These are phyloP conservation scores for Euwallacea fornicatus DNA, from an alignment of 1,140 invertebrate species.

Conservation along the genomic window DNA sequence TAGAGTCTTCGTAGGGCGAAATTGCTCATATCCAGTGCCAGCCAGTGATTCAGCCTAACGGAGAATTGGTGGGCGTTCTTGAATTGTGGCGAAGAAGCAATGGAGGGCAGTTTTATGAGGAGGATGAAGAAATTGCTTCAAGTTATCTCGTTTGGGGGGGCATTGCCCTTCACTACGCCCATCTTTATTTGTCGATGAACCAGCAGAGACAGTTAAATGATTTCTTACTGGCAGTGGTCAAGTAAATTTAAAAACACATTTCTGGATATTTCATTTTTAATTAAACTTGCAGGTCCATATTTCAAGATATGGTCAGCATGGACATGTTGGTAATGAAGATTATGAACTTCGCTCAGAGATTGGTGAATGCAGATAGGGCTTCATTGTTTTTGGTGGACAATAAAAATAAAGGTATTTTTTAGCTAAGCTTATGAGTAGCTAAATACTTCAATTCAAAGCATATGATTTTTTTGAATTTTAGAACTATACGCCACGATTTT, in stretches of 20 bases:
- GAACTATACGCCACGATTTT: conserved; percentile 83
- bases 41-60: conserved; percentile 61
- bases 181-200: conserved; percentile 64
- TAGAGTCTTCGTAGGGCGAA: conserved; percentile 39
- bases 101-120: conserved; percentile 60
- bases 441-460: background rate
- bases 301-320: conserved; percentile 84
- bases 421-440: background rate
- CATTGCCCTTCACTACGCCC: conserved; percentile 63
- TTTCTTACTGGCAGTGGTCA: conserved; percentile 72
- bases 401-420: conserved; percentile 56
- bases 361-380: conserved; percentile 80
- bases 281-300: conserved; percentile 60
- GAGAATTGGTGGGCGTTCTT: conserved; percentile 60
- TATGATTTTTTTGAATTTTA: conserved; percentile 13
- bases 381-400: conserved; percentile 76
- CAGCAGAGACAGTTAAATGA: conserved; percentile 69
- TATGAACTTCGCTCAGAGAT: conserved; percentile 77
- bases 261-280: conserved; percentile 1
- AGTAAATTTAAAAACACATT: conserved; percentile 57
- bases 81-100: conserved; percentile 54
- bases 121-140: conserved; percentile 68
- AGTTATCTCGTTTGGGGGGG: conserved; percentile 67
- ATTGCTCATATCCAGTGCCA: conserved; percentile 57
- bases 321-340: conserved; percentile 81